A percentile compares a stretch with the other conserved stretches of the same genome.
These are phyloP conservation scores for Petromus typicus DNA, from an alignment of 2,113 vertebrate genomes.

Conservation along the genomic window DNA sequence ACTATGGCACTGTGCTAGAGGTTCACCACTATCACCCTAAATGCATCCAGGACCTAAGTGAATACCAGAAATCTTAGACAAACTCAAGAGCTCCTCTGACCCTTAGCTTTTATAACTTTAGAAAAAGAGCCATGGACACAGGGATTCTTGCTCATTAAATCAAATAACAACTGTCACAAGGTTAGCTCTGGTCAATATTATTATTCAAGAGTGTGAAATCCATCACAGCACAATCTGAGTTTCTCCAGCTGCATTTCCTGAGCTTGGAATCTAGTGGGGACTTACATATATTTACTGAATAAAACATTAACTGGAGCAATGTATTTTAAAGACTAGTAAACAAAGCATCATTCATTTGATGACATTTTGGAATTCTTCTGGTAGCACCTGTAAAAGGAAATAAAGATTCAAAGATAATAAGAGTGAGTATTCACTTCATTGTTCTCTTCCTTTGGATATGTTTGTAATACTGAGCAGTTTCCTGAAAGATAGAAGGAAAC, in stretches of 20 bases:
- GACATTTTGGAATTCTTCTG: neutral
- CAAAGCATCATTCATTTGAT: conserved; percentile 18
- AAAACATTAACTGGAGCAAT: neutral
- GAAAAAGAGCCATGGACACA: neutral
- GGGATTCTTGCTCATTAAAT: neutral
- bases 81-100: neutral
- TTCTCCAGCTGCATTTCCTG: neutral
- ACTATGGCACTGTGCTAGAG: fast-evolving
- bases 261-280: neutral
- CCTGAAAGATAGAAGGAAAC: neutral
- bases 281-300: neutral
- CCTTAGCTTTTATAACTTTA: neutral
- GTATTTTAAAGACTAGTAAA: conserved; percentile 6
- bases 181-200: neutral
- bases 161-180: neutral
- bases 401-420: neutral
- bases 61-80: neutral
- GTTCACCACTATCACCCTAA: neutral
- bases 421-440: neutral
- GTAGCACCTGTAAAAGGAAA: neutral
- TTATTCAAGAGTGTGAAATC: neutral
- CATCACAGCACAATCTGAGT: neutral
- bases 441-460: neutral
- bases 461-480: neutral
- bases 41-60: neutral